Evolutionary conservation across 2,888 invertebrate genomes (phyloP), one percentile per base, ranked within the genome.

Genomic region (Heliconius aoede): DNA sequence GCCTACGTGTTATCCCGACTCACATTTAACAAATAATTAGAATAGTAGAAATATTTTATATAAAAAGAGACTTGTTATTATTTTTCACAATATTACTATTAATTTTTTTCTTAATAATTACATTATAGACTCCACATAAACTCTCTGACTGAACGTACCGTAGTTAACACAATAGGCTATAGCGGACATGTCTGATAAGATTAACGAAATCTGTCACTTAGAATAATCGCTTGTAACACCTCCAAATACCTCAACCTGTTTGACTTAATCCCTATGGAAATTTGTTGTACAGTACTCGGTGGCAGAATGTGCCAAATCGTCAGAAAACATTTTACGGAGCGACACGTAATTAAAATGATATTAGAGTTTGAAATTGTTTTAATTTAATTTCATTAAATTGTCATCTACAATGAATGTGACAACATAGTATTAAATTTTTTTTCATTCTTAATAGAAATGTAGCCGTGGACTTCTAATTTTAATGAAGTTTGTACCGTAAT

Each of bases 211-310:
- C 51, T 75, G 62, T 62, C 69, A 64, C 62, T 69, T 51, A 68
- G 62, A 24, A 36, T 71, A 75, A 62, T 71, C 69, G 30, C 60
- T 55, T 36, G 62, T 71, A 75, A 61, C 30, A 75, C 32, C 62
- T 71, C 75, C n/a, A 55, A 68, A 68, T 75, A 75, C 51, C 72
- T 60, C 60, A 60, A 72, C 72, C 72, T 72, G 72, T 36, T 72
- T 72, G 26, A 36, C 26, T 24, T 72, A 72, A 72, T 72, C 72
- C 71, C 21, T 60, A 40, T 40, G 36, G 72, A 61, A 69, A 69
- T 55, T 69, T n/a, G 30, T 32, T 55, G 69, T 69, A 30, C 30
- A 55, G 30, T 51, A 69, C 69, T n/a, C n/a, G n/a, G 30, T n/a
- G 55, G 30, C 21, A 36, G 26, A 21, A 68, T 8, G 4, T 15